These are phyloP conservation scores for Chymomyza procnemis DNA, from an alignment of 2,888 invertebrate genomes.

Conservation along the genomic window DNA sequence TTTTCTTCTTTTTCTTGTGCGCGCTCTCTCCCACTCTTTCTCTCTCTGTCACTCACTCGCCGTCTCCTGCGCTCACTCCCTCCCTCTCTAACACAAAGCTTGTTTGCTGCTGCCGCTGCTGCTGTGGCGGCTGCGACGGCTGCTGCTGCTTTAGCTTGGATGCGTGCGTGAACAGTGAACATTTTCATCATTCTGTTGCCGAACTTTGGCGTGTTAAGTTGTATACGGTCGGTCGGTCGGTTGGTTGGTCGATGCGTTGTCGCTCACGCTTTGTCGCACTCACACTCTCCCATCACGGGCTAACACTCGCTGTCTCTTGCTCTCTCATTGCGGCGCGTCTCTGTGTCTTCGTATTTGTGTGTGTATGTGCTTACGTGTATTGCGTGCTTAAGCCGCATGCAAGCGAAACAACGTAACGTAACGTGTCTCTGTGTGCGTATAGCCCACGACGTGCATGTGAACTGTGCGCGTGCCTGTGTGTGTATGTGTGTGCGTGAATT, in stretches of 20 bases:
- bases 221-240: conserved; percentile 18
- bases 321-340: conserved; percentile 9
- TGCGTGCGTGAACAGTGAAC: no score
- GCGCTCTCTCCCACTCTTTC: no score
- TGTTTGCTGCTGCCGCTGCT: conserved; percentile 26
- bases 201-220: conserved; percentile 59
- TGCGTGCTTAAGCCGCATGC: conserved; percentile 9
- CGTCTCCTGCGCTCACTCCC: no score
- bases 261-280: conserved; percentile 10
- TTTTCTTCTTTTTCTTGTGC: conserved; percentile 38
- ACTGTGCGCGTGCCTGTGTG: background rate
- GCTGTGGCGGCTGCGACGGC: background rate
- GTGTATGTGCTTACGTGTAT: no score
- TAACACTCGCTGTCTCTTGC: background rate
- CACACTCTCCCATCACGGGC: no score
- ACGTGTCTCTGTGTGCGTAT: conserved; percentile 18
- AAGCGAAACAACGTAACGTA: background rate
- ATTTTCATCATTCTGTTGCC: conserved; percentile 57
- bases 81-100: no score
- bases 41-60: no score
- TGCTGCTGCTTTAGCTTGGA: conserved; percentile 14
- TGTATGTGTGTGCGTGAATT: conserved; percentile 22
- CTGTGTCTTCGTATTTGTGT: conserved; percentile 17
- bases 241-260: background rate
- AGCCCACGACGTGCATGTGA: conserved; percentile 21